phyloP scores from a whole-genome alignment of 2,797 vertebrate species.

The Gymnodraco acuticeps region DNA sequence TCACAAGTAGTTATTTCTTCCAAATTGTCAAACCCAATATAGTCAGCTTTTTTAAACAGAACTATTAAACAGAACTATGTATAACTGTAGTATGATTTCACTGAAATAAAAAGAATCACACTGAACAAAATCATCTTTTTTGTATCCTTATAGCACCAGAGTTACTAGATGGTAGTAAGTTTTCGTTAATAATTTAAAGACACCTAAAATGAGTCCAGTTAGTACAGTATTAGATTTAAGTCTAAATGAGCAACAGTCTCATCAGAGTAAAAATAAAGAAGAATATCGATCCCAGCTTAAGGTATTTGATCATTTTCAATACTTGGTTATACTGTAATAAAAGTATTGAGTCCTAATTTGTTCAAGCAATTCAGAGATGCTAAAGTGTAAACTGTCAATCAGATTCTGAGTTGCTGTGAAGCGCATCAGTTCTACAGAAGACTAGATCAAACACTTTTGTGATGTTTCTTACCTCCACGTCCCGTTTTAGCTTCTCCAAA shows the following conservation, averaged over 20 bases:
- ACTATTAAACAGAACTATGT: not conserved
- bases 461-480: slow-evolving; percentile 88
- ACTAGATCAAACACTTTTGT: not conserved
- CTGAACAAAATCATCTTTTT: not conserved
- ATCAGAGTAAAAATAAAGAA: not conserved
- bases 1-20: too few species aligned
- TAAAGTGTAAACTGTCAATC: not conserved
- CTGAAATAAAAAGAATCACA: not conserved
- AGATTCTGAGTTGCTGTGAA: not conserved
- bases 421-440: not conserved
- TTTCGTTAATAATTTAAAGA: too few species aligned
- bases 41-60: not conserved
- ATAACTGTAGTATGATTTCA: not conserved
- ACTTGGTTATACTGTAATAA: too few species aligned
- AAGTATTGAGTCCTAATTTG: not conserved
- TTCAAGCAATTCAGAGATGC: not conserved
- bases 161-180: not conserved
- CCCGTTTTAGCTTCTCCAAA: slow-evolving; percentile 93
- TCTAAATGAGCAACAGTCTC: not conserved
- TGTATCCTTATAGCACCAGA: not conserved
- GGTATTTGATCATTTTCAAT: not conserved
- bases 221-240: not conserved
- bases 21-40: too few species aligned
- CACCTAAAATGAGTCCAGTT: not conserved
- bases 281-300: not conserved